A percentile compares a stretch with the other conserved stretches of the same genome.
These are phyloP conservation scores for Hyphantria cunea DNA, from an alignment of 1,140 invertebrate genomes.

Conservation along the genomic window DNA sequence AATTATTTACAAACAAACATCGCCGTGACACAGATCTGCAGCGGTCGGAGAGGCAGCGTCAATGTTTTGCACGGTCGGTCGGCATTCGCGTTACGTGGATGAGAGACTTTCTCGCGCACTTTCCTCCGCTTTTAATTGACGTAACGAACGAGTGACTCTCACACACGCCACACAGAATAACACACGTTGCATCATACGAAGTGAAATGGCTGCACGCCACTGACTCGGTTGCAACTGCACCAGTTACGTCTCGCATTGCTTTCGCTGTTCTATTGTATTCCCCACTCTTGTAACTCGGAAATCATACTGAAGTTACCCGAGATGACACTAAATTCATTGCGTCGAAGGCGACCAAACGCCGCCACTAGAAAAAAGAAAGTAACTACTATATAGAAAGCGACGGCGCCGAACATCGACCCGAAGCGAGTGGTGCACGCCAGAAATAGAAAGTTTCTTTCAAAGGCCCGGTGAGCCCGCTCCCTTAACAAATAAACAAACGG, in stretches of 20 bases:
- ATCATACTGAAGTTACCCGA: constrained; percentile 31
- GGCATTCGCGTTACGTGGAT: constrained; percentile 60
- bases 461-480: constrained; percentile 57
- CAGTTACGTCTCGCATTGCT: constrained; percentile 56
- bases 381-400: constrained; percentile 72
- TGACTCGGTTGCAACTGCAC: constrained; percentile 68
- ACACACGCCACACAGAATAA: constrained; percentile 69
- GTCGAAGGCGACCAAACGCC: constrained; percentile 42
- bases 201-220: constrained; percentile 75
- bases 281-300: constrained; percentile 29
- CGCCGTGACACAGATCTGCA: constrained; percentile 63
- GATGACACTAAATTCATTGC: constrained; percentile 49
- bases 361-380: constrained; percentile 71
- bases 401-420: constrained; percentile 64
- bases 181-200: constrained; percentile 73
- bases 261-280: constrained; percentile 60
- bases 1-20: constrained; percentile 75
- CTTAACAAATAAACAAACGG: constrained; percentile 75
- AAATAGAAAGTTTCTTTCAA: constrained; percentile 78
- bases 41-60: constrained; percentile 38
- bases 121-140: constrained; percentile 77
- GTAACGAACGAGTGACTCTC: constrained; percentile 76
- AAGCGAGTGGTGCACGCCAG: constrained; percentile 61
- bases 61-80: constrained; percentile 40
- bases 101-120: constrained; percentile 72